Base-by-base conservation (phyloP, 1,140 invertebrate species). In the Trichonephila clavipes region DNA sequence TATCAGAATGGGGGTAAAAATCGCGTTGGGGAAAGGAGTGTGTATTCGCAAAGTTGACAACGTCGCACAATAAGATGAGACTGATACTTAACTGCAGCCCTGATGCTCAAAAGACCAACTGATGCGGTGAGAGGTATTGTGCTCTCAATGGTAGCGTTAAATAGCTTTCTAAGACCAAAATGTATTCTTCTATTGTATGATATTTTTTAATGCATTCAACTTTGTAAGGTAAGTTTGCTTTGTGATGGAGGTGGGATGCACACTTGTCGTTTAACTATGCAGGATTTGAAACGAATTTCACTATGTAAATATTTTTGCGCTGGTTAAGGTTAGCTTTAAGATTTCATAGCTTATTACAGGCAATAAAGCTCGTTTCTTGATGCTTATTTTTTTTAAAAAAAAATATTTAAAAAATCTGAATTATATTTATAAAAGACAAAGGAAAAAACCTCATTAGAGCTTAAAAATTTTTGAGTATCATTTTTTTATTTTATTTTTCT, bases 31-130 rank as follows among this genome's bases (percentile, higher is more conserved):
- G 61, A 85, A 81, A 90, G 10, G 82, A 90, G 89, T 90, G 24
- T 77, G 51, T 21, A 58, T 82, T 90, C 66, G 44, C 16, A 85
- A 62, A 90, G 72, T 40, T 82, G 89, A 90, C 89, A 90, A 62
- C 72, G 72, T 61, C n/a, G 72, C 51, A 92, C 81, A 92, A 92
- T 85, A 28, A 44, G 90, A 92, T 40, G 90, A 40, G 90, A 92
- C 61, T 18, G 61, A 66, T 85, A 85, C 81, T 92, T 92, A 64
- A 90, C 77, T 81, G 34, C 51, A 16, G 61, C 89, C 89, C 21
- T 82, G 59, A 82, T 59, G 58, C 61, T 85, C 66, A 83, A 92
- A 85, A 85, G 77, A 51, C 81, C 34, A 82, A 85, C 77, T 83
- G 81, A 85, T 90, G 89, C 77, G 72, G 77, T 44, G 89, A 90